Base-by-base conservation (phyloP, 2,113 vertebrate genomes). In the Embiotoca jacksoni region DNA sequence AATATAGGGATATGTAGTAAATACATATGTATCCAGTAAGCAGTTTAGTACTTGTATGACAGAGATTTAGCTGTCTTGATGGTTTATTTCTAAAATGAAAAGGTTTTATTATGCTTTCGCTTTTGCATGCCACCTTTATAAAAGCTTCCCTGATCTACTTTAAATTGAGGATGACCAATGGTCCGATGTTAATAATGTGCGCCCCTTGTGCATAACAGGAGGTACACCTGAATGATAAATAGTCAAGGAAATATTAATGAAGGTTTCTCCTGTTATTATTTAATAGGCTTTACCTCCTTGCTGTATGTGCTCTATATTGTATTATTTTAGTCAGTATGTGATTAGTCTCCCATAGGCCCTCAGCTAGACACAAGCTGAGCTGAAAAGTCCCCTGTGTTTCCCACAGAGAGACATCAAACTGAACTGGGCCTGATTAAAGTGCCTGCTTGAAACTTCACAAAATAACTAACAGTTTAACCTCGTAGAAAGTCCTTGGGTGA, bases 381-480 rank as follows among this genome's bases (percentile, higher is more conserved):
- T 30, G 33, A 56, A 63, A 64, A 83, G 79, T 80, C 72, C 71
- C 77, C 57, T 46, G 61, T 35, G 37, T 75, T 62, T 79, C 77
- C 74, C 47, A 62, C 61, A 68, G 81, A 84, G 70, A 68, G 23
- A 70, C 68, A 75, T 86, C 75, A 81, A 79, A 89, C 75, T 73
- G 7, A 84, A 81, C 60, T 32, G 60, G 56, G 56, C 16, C 74
- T 80, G 78, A 78, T 85, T 73, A 82, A 83, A 86, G 54, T 74
- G 60, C 52, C 72, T 72, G 77, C 74, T 80, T 72, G 63, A 81
- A 90, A 89, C 77, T 88, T 87, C 59, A 83, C 68, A 64, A 78
- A 86, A 80, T 65, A 79, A 81, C 60, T 3, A 72, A 78, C 72
- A 86, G 58, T 90, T 89, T 85, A 89, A 89, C 84, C 85, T 82